These are phyloP conservation scores for Canis aureus DNA, from an alignment of 2,113 vertebrate genomes.

Conservation along the genomic window DNA sequence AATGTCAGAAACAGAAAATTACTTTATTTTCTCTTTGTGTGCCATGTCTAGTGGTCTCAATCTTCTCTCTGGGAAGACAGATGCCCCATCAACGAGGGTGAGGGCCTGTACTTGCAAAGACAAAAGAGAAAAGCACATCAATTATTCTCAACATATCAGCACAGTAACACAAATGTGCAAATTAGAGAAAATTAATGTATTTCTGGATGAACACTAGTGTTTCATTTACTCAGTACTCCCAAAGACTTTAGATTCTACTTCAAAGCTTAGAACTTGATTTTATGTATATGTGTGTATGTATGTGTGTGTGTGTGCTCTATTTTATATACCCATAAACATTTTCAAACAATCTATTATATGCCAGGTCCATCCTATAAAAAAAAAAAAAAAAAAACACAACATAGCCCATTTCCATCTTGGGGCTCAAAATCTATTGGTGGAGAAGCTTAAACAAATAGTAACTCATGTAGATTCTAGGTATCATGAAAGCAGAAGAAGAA, in stretches of 20 bases:
- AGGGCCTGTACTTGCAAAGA: background rate
- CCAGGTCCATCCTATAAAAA: background rate
- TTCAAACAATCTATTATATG: background rate
- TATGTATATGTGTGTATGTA: background rate
- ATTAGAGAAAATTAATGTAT: background rate
- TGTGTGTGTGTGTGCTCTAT: slow-evolving; percentile 5
- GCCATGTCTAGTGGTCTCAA: background rate
- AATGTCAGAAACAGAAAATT: slow-evolving; percentile 11
- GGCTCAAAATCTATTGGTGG: background rate
- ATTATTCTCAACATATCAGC: background rate
- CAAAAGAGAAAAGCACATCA: background rate
- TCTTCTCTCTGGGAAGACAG: background rate
- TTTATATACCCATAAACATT: background rate
- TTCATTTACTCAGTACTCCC: background rate
- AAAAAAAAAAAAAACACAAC: no score
- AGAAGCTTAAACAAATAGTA: background rate
- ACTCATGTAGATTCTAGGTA: background rate
- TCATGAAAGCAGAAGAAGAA: background rate
- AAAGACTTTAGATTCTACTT: background rate
- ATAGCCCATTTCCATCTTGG: background rate
- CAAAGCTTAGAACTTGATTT: background rate
- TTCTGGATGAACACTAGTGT: background rate
- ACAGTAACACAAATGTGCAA: background rate
- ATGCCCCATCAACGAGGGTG: background rate
- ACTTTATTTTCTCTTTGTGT: background rate